These are phyloP conservation scores for Nebria ingens DNA, from an alignment of 1,140 invertebrate genomes.

Conservation along the genomic window DNA sequence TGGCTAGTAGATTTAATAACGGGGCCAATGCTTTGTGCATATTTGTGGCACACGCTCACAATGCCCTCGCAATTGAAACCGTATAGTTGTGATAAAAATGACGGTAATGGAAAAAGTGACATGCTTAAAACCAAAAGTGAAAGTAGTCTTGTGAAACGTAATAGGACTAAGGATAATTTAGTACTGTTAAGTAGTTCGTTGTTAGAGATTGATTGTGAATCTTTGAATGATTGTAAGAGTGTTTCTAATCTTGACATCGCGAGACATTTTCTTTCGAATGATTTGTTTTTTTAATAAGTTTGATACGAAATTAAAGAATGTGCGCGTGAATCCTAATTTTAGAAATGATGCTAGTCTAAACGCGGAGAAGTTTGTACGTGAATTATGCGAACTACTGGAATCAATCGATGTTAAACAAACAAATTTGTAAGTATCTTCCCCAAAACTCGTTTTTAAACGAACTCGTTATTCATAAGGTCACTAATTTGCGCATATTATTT, in stretches of 20 bases:
- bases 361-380: constrained; percentile 42
- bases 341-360: constrained; percentile 6
- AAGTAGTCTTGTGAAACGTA: not conserved
- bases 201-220: not conserved
- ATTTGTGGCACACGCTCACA: constrained; percentile 58
- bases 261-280: not conserved
- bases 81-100: constrained; percentile 28
- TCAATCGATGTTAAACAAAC: constrained; percentile 64
- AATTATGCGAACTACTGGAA: constrained; percentile 47
- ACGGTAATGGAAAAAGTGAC: not conserved
- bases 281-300: not conserved
- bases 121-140: not conserved
- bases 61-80: constrained; percentile 20
- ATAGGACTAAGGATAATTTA: not conserved
- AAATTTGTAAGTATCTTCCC: constrained; percentile 62
- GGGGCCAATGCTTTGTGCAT: constrained; percentile 49
- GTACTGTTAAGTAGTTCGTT: not conserved
- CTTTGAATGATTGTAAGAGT: not conserved
- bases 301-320: not conserved
- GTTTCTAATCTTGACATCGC: not conserved
- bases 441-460: constrained; percentile 3
- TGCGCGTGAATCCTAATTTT: constrained; percentile 1
- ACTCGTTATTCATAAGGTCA: not conserved
- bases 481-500: constrained; percentile 9
- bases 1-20: constrained; percentile 57